phyloP scores from a whole-genome alignment of 2,113 vertebrate genomes.

The Haemorhous mexicanus region DNA sequence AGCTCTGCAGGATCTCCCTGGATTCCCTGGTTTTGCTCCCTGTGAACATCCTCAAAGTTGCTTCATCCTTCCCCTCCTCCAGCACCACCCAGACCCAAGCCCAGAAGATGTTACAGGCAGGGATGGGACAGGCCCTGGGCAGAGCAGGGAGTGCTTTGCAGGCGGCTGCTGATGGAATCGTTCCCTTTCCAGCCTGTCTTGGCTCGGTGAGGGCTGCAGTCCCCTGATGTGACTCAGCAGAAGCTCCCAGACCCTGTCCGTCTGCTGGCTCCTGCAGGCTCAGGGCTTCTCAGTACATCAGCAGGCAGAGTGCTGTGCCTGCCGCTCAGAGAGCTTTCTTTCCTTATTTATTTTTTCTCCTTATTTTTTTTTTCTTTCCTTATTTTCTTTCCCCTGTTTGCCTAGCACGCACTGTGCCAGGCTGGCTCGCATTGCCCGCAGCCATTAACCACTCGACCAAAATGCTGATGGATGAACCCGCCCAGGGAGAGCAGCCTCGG shows the following conservation, averaged over 20 bases:
- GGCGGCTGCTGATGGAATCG: neutral
- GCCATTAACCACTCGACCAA: neutral
- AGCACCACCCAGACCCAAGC: neutral
- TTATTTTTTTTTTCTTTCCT: neutral
- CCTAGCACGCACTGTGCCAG: neutral
- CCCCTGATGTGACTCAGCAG: slow-evolving; percentile 34
- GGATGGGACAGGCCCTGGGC: neutral
- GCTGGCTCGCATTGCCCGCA: neutral
- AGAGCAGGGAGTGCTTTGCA: neutral
- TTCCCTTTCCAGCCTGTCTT: neutral
- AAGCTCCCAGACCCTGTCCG: neutral
- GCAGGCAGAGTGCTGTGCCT: neutral
- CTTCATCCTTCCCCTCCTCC: neutral
- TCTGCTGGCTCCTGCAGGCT: neutral
- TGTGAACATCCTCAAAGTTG: neutral
- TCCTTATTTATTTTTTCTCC: neutral
- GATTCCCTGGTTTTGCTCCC: neutral
- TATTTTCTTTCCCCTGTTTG: neutral
- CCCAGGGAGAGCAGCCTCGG: neutral
- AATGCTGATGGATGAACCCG: neutral
- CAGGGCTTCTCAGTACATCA: neutral
- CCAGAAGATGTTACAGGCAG: neutral
- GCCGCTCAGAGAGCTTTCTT: accelerated
- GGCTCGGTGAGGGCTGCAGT: neutral
- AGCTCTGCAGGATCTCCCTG: neutral